Evolutionary conservation across 2,797 vertebrate species (phyloP).

Genomic region (Pithecia hirsuta): DNA sequence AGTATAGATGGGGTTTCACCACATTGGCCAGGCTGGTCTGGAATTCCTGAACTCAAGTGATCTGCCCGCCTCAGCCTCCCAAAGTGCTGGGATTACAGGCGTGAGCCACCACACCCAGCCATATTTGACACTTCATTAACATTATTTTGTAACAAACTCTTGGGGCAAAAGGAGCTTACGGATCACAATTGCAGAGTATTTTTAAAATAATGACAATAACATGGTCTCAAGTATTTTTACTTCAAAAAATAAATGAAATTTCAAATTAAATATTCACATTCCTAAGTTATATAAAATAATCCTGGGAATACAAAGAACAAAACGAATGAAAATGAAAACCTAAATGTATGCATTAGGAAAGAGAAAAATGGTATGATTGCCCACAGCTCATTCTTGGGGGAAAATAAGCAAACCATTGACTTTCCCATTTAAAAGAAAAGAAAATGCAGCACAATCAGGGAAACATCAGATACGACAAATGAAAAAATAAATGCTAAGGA

Average conservation of each 20-base stretch:
- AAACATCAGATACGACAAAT: not conserved
- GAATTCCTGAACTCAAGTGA: not conserved
- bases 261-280: not conserved
- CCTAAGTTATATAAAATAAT: not conserved
- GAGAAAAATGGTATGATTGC: not conserved
- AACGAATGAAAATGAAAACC: not conserved
- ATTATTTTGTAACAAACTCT: conserved; percentile 36
- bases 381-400: not conserved
- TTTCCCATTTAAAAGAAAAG: not conserved
- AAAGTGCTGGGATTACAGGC: not conserved
- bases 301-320: not conserved
- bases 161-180: not conserved
- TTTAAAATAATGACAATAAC: conserved; percentile 11
- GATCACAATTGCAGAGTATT: not conserved
- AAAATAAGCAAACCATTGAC: not conserved
- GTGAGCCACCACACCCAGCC: not conserved
- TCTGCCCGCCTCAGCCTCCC: not conserved
- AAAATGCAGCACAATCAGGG: not conserved
- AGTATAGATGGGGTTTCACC: not conserved
- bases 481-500: not conserved
- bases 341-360: not conserved
- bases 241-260: not conserved
- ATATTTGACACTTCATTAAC: conserved; percentile 51
- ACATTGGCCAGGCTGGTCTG: not conserved
- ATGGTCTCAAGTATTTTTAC: conserved; percentile 5